Percentiles rank a stretch among this genome's conserved stretches.
Conservation (phyloP, 2,888 invertebrate species). For the Brachynemurus nebulosus region DNA sequence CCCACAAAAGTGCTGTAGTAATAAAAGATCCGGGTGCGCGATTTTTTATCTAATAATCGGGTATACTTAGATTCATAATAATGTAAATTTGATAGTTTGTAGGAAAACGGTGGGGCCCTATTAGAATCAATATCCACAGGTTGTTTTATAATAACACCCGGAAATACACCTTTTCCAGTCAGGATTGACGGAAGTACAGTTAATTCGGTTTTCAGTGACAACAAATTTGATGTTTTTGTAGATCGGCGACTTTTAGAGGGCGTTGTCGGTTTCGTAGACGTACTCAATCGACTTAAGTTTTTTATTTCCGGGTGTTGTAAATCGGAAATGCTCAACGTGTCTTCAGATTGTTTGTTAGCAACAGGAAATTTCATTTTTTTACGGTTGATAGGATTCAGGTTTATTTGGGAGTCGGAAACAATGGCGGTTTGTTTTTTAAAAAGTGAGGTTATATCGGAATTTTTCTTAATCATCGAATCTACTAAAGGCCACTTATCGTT, state of each 20-base stretch:
- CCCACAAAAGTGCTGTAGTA: too few relatives aligned
- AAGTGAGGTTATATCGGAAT: background rate
- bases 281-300: too few relatives aligned
- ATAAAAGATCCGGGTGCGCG: background rate
- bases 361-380: too few relatives aligned
- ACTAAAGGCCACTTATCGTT: background rate
- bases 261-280: background rate
- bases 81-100: background rate
- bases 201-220: background rate
- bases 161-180: background rate
- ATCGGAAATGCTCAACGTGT: too few relatives aligned
- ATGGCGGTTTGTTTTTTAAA: background rate
- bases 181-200: background rate
- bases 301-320: too few relatives aligned
- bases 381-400: background rate
- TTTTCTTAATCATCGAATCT: background rate
- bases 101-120: background rate
- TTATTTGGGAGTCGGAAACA: background rate
- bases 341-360: too few relatives aligned
- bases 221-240: background rate
- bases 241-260: too few relatives aligned
- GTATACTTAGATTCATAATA: constrained; percentile 1
- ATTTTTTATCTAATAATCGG: background rate
- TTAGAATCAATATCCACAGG: background rate
- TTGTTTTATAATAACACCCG: background rate